Percentiles rank a stretch among this genome's conserved stretches.
Conservation (phyloP, 2,797 vertebrate species). For the Sternarchorhynchus goeldii region DNA sequence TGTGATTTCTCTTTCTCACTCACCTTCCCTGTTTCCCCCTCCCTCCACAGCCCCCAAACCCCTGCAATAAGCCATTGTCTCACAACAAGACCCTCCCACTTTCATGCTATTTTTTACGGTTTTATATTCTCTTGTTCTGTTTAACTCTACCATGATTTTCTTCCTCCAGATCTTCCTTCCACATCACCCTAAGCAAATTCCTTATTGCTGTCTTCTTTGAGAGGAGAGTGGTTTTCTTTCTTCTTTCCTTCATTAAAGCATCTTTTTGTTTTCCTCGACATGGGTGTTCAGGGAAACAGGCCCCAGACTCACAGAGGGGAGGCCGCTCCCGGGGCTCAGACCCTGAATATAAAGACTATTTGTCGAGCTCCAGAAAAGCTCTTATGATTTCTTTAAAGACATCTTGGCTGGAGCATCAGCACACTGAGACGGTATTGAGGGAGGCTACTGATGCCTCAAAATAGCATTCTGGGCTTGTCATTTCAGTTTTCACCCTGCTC, state of each 20-base stretch:
- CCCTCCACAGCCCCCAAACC: background rate
- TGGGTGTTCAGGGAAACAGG: conserved; percentile 24
- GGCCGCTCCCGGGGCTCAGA: conserved; percentile 35
- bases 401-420: conserved; percentile 31
- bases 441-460: conserved; percentile 26
- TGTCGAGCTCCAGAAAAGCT: conserved; percentile 20
- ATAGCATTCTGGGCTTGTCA: conserved; percentile 47
- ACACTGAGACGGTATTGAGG: conserved; percentile 29
- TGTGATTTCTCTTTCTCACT: conserved; percentile 44
- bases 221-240: background rate
- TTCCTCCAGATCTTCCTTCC: conserved; percentile 3
- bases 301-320: conserved; percentile 41
- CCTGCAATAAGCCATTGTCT: background rate
- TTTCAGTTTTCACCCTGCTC: conserved; percentile 41
- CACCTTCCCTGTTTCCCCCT: background rate
- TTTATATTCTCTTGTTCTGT: conserved; percentile 4
- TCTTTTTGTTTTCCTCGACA: conserved; percentile 43
- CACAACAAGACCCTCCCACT: background rate
- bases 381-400: conserved; percentile 40
- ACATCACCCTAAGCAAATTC: conserved; percentile 19
- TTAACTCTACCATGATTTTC: conserved; percentile 9
- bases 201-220: conserved; percentile 27
- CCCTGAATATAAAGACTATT: conserved; percentile 35
- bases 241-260: conserved; percentile 43
- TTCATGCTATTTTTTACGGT: conserved; percentile 13